phyloP scores from a whole-genome alignment of 2,113 vertebrate genomes.

The Ascaphus truei region DNA sequence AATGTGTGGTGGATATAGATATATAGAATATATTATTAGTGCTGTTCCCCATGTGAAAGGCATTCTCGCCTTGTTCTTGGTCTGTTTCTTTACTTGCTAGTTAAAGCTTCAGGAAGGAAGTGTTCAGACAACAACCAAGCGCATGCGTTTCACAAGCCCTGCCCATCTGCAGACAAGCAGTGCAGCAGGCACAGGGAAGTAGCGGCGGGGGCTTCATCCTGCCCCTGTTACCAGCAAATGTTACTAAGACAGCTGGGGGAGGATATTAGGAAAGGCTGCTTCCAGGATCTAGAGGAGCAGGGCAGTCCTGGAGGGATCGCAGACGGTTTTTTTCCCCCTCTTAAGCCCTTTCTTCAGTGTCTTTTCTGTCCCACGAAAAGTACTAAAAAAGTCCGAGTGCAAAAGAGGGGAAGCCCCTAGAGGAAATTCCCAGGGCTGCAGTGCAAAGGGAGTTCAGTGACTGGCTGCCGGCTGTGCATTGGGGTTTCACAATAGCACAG shows the following conservation, averaged over 20 bases:
- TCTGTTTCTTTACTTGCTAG: no score
- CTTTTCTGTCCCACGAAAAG: background rate
- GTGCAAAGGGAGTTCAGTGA: background rate
- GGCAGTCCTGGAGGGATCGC: background rate
- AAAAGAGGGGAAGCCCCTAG: constrained; percentile 6
- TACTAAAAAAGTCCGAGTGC: constrained; percentile 39
- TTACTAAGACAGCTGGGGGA: background rate
- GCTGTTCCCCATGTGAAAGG: no score
- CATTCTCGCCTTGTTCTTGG: no score
- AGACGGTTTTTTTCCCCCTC: background rate
- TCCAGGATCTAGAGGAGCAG: no score
- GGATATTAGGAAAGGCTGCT: background rate
- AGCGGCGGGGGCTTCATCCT: no score
- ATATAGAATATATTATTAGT: no score
- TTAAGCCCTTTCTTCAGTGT: background rate
- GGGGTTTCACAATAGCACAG: no score
- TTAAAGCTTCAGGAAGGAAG: constrained; percentile 3
- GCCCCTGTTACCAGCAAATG: background rate
- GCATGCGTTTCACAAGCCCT: background rate
- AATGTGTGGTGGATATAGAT: no score
- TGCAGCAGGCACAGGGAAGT: no score
- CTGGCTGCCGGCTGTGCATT: no score
- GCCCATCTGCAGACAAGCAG: background rate
- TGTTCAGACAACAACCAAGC: no score
- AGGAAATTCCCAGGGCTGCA: constrained; percentile 37